Percentiles rank a stretch among this genome's conserved stretches.
Conservation (phyloP, 2,888 invertebrate species). For the Andricus curvator region DNA sequence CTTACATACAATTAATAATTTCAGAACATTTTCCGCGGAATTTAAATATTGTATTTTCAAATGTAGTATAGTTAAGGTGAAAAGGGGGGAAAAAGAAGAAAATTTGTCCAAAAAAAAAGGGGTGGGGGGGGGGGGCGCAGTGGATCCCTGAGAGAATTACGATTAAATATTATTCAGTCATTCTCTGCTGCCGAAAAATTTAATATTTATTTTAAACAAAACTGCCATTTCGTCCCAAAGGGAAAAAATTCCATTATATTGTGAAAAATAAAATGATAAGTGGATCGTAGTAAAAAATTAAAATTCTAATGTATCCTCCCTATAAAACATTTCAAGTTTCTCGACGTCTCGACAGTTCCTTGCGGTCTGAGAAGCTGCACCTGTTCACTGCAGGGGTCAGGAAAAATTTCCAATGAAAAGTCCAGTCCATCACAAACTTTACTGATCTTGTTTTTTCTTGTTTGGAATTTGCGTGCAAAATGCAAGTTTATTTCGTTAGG, state of each 20-base stretch:
- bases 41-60: too few species aligned
- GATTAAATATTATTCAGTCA: too few species aligned
- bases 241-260: neutral
- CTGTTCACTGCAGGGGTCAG: conserved; percentile 32
- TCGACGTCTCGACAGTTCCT: conserved; percentile 19
- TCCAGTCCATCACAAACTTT: conserved; percentile 19
- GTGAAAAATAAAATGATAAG: neutral
- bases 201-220: too few species aligned
- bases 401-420: conserved; percentile 35
- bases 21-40: too few species aligned
- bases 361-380: conserved; percentile 30
- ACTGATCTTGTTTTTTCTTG: neutral
- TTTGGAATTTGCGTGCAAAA: neutral
- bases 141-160: too few species aligned
- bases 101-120: too few species aligned
- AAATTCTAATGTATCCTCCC: conserved; percentile 2
- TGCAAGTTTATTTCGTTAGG: neutral
- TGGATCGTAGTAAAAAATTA: neutral
- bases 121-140: too few species aligned
- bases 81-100: too few species aligned
- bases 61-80: too few species aligned
- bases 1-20: too few species aligned
- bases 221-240: too few species aligned
- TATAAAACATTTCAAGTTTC: conserved; percentile 27
- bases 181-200: too few species aligned